phyloP scores from a whole-genome alignment of 2,797 vertebrate species.

The Menidia menidia region DNA sequence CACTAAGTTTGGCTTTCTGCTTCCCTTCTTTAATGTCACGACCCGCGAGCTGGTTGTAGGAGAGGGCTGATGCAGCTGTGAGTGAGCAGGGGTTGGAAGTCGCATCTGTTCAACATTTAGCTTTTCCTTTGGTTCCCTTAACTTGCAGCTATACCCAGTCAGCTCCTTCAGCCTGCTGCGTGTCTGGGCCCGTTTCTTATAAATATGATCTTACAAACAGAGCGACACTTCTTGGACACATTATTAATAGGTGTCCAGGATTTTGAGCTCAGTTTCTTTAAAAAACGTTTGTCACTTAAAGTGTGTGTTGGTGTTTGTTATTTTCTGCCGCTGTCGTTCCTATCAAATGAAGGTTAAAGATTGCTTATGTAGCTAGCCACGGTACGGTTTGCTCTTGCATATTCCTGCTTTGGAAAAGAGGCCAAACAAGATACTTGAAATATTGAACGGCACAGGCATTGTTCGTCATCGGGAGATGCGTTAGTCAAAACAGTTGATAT shows the following conservation, averaged over 20 bases:
- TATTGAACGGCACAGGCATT: not conserved
- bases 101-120: slow-evolving; percentile 58
- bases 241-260: slow-evolving; percentile 43
- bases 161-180: slow-evolving; percentile 14
- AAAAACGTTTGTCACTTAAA: slow-evolving; percentile 36
- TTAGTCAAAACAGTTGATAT: slow-evolving; percentile 1
- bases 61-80: slow-evolving; percentile 19
- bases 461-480: not conserved
- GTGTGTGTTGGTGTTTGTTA: slow-evolving; percentile 34
- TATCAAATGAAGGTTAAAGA: slow-evolving; percentile 79
- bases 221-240: slow-evolving; percentile 34
- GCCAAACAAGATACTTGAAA: slow-evolving; percentile 45
- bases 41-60: slow-evolving; percentile 22
- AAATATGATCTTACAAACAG: not conserved
- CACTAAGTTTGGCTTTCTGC: not conserved
- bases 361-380: slow-evolving; percentile 70
- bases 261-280: not conserved
- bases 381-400: slow-evolving; percentile 64
- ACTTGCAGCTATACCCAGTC: slow-evolving; percentile 49
- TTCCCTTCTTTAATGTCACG: not conserved
- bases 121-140: slow-evolving; percentile 56
- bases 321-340: slow-evolving; percentile 60
- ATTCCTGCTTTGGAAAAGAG: slow-evolving; percentile 32
- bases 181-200: not conserved
- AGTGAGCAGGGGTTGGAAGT: slow-evolving; percentile 42